Conservation (phyloP, 2,797 vertebrate species). For the Aulostomus chinensis region DNA sequence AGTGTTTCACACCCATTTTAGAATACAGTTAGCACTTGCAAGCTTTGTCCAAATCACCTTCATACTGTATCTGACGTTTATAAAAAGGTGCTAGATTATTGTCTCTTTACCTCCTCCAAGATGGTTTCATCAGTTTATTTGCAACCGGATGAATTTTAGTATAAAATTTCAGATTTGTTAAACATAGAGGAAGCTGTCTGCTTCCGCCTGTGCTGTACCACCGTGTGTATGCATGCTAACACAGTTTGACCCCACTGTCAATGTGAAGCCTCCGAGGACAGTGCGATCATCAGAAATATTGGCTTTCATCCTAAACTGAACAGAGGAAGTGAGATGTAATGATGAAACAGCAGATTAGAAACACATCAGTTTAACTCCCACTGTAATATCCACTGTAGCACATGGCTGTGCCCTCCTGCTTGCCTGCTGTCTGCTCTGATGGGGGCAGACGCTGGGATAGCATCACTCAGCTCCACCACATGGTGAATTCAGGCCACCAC, state of each 20-base stretch:
- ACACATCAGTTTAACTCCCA: conserved; percentile 12
- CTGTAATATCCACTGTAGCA: conserved; percentile 16
- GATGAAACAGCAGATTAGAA: conserved; percentile 25
- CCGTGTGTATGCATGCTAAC: conserved; percentile 13
- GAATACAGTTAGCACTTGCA: conserved; percentile 41
- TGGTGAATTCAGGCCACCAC: conserved; percentile 61
- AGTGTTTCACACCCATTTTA: conserved; percentile 62
- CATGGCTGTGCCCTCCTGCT: conserved; percentile 43
- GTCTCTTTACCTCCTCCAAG: too few species aligned
- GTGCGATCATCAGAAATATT: conserved; percentile 20
- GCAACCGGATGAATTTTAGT: too few species aligned
- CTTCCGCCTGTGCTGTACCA: too few species aligned
- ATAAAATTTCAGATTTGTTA: too few species aligned
- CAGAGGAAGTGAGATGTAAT: conserved; percentile 10
- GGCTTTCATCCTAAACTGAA: neutral
- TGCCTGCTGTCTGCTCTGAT: conserved; percentile 35
- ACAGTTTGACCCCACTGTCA: conserved; percentile 6
- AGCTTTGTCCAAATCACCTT: conserved; percentile 36
- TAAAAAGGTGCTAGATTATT: conserved; percentile 12
- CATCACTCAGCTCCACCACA: conserved; percentile 69
- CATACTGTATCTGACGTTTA: conserved; percentile 26
- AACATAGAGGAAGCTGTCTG: too few species aligned
- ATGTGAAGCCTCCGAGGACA: neutral
- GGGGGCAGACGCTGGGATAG: conserved; percentile 33
- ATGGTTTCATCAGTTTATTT: too few species aligned